Conservation (phyloP, 2,113 vertebrate genomes). For the Brachirus orientalis region DNA sequence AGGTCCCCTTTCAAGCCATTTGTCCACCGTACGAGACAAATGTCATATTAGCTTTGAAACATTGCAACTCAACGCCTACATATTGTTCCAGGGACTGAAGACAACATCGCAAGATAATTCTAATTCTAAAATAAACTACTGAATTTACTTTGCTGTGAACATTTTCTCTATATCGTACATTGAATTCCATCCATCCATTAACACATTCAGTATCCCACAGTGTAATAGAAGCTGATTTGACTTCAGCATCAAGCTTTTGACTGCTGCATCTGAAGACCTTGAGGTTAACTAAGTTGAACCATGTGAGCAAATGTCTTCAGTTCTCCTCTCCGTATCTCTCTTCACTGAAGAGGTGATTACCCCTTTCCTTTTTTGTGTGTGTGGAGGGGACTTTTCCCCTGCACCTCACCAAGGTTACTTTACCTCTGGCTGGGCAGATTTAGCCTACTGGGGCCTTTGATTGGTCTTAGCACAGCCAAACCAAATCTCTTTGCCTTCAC, state of each 20-base stretch:
- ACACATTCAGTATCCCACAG: not conserved
- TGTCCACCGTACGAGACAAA: not conserved
- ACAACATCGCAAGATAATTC: no score
- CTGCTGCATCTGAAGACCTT: constrained; percentile 32
- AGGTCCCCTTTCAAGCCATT: no score
- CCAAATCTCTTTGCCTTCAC: constrained; percentile 44
- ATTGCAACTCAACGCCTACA: not conserved
- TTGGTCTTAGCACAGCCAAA: constrained; percentile 34
- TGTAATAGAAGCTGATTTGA: constrained; percentile 31
- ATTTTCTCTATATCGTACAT: not conserved
- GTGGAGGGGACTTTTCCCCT: not conserved
- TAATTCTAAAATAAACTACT: constrained; percentile 6
- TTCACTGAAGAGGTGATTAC: constrained; percentile 55
- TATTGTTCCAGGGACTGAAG: not conserved
- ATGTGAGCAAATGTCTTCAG: constrained; percentile 11
- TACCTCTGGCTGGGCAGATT: constrained; percentile 36
- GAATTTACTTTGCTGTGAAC: not conserved
- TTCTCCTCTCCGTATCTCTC: constrained; percentile 53
- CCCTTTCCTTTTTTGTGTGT: constrained; percentile 46
- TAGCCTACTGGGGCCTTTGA: constrained; percentile 29
- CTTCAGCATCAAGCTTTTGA: constrained; percentile 38
- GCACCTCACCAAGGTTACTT: constrained; percentile 20
- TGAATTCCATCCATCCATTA: not conserved
- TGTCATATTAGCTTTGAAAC: not conserved
- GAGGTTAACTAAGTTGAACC: constrained; percentile 40